A percentile compares a stretch with the other conserved stretches of the same genome.
Conservation (phyloP, 2,113 vertebrate genomes). For the Phrynocephalus versicolor region DNA sequence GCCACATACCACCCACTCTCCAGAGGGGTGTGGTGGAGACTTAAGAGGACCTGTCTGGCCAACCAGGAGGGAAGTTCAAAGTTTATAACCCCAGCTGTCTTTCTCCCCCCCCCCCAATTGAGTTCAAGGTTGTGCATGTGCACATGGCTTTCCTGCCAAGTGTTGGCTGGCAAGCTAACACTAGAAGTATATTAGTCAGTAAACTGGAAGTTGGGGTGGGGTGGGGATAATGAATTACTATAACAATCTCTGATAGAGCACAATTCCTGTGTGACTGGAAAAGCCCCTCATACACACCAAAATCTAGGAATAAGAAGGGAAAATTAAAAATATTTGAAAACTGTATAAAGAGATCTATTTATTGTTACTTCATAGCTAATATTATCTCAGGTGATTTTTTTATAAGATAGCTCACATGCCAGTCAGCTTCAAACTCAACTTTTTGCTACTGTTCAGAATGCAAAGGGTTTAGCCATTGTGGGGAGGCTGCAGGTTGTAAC, state of each 20-base stretch:
- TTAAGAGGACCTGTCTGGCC: no score
- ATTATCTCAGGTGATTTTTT: background rate
- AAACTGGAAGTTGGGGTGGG: background rate
- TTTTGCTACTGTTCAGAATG: background rate
- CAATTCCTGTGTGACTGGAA: no score
- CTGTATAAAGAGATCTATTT: background rate
- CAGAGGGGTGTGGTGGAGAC: no score
- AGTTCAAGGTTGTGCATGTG: background rate
- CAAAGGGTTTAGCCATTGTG: background rate
- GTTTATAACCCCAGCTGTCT: background rate
- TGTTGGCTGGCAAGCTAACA: background rate
- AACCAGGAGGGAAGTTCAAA: no score
- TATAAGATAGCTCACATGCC: background rate
- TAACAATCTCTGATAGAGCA: background rate
- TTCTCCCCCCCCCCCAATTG: background rate
- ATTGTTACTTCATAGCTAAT: background rate
- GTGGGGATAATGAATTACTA: background rate
- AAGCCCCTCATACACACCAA: no score
- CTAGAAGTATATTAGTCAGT: background rate
- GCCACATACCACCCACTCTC: no score
- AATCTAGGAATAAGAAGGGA: background rate
- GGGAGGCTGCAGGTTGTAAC: background rate
- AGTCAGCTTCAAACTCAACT: background rate
- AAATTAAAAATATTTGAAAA: background rate
- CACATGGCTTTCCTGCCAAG: background rate